phyloP scores from a whole-genome alignment of 1,140 invertebrate genomes.

The Drosophila sulfurigaster region DNA sequence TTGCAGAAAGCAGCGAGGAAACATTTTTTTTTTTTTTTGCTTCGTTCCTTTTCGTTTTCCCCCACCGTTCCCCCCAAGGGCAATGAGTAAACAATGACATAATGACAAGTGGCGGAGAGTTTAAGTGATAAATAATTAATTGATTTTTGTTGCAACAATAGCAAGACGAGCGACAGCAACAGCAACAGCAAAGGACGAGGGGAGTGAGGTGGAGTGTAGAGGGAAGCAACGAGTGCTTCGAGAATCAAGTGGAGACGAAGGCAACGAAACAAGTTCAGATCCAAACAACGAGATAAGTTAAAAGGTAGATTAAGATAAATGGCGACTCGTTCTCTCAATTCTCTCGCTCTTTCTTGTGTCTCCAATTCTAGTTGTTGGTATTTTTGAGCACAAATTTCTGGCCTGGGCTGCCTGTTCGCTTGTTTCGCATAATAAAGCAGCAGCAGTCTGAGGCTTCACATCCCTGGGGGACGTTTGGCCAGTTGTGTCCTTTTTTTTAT shows the following conservation, averaged over 20 bases:
- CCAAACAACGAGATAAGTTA: constrained; percentile 78
- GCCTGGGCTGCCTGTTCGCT: constrained; percentile 65
- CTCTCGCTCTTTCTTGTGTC: constrained; percentile 4
- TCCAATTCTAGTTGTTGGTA: constrained; percentile 30
- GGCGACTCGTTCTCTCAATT: constrained; percentile 58
- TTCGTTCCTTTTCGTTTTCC: not conserved
- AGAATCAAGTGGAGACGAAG: constrained; percentile 33
- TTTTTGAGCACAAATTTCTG: constrained; percentile 75
- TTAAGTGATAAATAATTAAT: constrained; percentile 85
- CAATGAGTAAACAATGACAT: constrained; percentile 84
- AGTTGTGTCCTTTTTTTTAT: constrained; percentile 69
- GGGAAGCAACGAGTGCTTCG: constrained; percentile 16
- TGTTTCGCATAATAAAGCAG: constrained; percentile 81
- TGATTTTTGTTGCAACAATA: constrained; percentile 83
- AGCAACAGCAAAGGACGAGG: too few species aligned
- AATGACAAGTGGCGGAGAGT: constrained; percentile 85
- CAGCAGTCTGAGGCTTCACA: constrained; percentile 28
- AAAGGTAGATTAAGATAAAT: constrained; percentile 83
- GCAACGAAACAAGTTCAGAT: constrained; percentile 62
- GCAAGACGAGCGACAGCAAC: constrained; percentile 46
- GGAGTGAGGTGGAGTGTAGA: not conserved
- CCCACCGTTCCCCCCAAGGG: constrained; percentile 46
- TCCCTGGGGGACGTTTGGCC: constrained; percentile 74
- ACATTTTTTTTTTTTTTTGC: constrained; percentile 19
- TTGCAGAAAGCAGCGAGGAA: constrained; percentile 51